A percentile compares a stretch with the other conserved stretches of the same genome.
Evolutionary conservation across 2,113 vertebrate species (phyloP).

Genomic region (Pedionomus torquatus): DNA sequence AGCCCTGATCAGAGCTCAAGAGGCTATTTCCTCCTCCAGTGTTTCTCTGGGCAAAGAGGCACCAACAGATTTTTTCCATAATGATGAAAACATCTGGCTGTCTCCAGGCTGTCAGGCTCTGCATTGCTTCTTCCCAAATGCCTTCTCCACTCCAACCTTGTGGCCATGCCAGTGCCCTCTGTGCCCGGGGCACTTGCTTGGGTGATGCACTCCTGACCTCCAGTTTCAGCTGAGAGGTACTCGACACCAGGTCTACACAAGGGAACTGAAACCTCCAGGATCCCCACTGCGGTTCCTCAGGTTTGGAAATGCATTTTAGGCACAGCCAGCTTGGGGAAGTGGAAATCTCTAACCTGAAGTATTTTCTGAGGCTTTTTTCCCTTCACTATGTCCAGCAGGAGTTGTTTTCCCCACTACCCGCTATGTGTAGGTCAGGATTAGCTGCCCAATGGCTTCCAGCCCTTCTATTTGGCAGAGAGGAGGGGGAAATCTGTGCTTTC

Average conservation of each 20-base stretch:
- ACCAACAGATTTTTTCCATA: conserved; percentile 61
- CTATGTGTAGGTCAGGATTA: background rate
- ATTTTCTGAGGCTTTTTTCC: background rate
- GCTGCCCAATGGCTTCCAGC: background rate
- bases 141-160: background rate
- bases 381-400: background rate
- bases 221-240: background rate
- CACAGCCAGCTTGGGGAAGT: background rate
- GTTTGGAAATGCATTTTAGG: background rate
- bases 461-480: background rate
- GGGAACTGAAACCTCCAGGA: background rate
- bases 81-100: conserved; percentile 45
- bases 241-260: background rate
- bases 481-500: background rate
- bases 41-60: conserved; percentile 53
- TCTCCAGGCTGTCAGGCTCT: conserved; percentile 29
- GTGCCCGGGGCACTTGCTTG: background rate
- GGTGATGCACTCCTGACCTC: background rate
- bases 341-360: background rate
- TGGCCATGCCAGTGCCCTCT: background rate
- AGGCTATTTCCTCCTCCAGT: conserved; percentile 45
- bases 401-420: background rate
- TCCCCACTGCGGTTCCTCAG: background rate
- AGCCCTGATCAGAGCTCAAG: conserved; percentile 30
- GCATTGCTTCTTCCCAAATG: conserved; percentile 26